Base-by-base conservation (phyloP, 1,140 invertebrate genomes). In the Papilio polyxenes region DNA sequence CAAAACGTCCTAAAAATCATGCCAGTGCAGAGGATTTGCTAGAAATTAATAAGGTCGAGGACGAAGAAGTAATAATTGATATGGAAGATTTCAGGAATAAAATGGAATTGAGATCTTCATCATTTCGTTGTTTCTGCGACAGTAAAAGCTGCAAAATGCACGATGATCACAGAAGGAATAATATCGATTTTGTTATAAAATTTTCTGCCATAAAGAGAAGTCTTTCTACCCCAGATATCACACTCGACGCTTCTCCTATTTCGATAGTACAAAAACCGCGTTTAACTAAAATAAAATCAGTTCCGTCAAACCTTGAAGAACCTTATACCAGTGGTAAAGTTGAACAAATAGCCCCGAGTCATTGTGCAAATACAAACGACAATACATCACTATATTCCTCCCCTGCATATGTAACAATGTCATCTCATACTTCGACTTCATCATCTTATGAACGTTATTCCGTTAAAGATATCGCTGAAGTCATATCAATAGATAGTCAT, bases 121-220 rank as follows among this genome's bases (percentile, higher is more conserved):
- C 91, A 51, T 95, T 95, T 84, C 88, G 90, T 81, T 95, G 94
- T 82, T 95, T 93, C 82, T 95, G 94, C 86, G 93, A 93, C 80
- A 89, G 90, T 23, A 88, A 86, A 53, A 81, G 75, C 48, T 95
- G 94, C 83, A 84, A 86, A 44, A 88, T 93, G 83, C 94, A 95
- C 84, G 84, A 89, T 53, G 89, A 87, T 65, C 92, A 88, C 85
- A 90, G 92, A 17, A 89, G 91, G 59, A 82, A 84, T n/a, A 81
- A 87, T 62, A 82, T 82, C 65, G 85, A 92, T 82, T 87, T 93
- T 40, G 83, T 92, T 23, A 90, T 94, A 1, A 94, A 93, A 83
- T 94, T 94, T 83, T 94, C 92, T 37, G 92, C 87, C n/a, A 87
- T 94, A 23, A 93, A 93, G 75, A 93, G 88, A 87, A 94, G 93